Base-by-base conservation (phyloP, 1,140 invertebrate species). In the Marisa cornuarietis region DNA sequence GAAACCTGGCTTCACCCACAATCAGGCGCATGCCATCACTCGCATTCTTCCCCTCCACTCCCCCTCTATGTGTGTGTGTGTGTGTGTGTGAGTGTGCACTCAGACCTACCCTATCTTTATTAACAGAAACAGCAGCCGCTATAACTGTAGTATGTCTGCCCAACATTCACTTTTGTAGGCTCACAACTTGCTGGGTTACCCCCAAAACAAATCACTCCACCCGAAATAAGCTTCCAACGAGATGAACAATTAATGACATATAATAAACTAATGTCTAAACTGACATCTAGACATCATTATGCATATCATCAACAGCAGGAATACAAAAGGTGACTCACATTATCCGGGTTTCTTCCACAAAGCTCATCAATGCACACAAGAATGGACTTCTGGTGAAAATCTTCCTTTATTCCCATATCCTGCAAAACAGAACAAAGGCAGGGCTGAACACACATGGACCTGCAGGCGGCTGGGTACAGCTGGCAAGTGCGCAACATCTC, bases 331-430 rank as follows among this genome's bases (percentile, higher is more conserved):
- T 42, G 31, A 86, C 87, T 89, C 83, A 91, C 90, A 80, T 81
- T 83, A 84, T 90, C 86, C 22, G 87, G 80, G 76, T 87, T 86
- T 76, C 88, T 81, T 87, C 92, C 92, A 89, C 93, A 93, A 20
- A 95, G 90, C 89, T 95, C 94, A 88, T 94, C 94, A 79, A 95
- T 93, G 88, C 94, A 94, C 42, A 93, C 92, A 79, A 95, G 89
- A 82, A 95, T 94, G 68, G 94, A 93, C 86, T 93, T 94, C 86
- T 95, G 94, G 90, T 95, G 94, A 87, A 95, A 95, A 79, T 95
- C 94, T 91, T 95, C 95, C 88, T 94, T 94, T 86, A 95, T 94
- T 73, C 95, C 95, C 93, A 95, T 94, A 86, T 93, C 93, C 95
- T 95, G 90, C 79, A 87, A 90, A 61, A 68, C 6, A 77, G 26